Conservation (phyloP, 2,797 vertebrate species). For the Sylvilagus floridanus region DNA sequence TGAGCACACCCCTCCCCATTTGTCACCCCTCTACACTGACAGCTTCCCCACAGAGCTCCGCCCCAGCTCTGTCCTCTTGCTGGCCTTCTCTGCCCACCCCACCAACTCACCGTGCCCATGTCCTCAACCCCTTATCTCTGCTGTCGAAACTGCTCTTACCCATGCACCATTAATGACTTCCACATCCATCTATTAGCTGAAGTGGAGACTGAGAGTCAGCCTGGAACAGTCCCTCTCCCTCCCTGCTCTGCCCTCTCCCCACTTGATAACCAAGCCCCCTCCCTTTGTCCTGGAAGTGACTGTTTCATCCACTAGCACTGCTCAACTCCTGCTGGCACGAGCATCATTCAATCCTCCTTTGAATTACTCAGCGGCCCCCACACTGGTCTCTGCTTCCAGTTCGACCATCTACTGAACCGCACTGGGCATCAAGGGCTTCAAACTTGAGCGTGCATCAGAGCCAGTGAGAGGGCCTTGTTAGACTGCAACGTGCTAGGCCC, state of each 20-base stretch:
- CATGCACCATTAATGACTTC: not conserved
- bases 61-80: not conserved
- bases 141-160: not conserved
- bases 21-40: not conserved
- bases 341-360: not conserved
- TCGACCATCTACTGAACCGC: not conserved
- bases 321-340: not conserved
- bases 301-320: not conserved
- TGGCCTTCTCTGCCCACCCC: not conserved
- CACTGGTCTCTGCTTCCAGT: not conserved
- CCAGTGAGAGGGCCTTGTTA: not conserved
- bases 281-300: not conserved
- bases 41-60: rapidly evolving
- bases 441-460: not conserved
- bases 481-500: no score
- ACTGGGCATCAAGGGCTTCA: not conserved
- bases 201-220: not conserved
- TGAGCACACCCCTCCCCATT: not conserved
- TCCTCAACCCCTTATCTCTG: not conserved
- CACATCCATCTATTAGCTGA: not conserved
- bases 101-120: rapidly evolving
- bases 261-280: not conserved
- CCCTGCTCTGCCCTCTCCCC: not conserved
- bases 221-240: not conserved
- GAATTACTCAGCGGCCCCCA: not conserved